Evolutionary conservation across 2,888 invertebrate species (phyloP).

Genomic region (Pseudococcus longispinus): DNA sequence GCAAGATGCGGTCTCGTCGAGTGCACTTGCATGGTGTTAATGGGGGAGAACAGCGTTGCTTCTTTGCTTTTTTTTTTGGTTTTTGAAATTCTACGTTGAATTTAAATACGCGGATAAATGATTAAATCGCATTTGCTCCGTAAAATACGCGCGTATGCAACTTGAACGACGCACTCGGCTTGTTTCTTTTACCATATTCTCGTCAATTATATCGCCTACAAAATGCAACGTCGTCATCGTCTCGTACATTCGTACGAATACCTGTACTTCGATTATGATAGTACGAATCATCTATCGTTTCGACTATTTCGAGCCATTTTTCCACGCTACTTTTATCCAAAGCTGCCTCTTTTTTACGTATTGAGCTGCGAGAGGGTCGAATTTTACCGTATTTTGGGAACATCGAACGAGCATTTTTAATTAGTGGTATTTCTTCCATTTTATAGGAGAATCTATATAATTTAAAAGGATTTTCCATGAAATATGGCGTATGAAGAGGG

Average conservation of each 20-base stretch:
- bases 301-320: no score
- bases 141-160: neutral
- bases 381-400: no score
- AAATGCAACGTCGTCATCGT: neutral
- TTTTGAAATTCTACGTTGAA: neutral
- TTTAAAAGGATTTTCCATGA: no score
- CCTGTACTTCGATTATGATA: neutral
- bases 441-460: no score
- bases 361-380: no score
- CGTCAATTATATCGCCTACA: neutral
- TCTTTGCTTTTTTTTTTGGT: neutral
- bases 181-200: neutral
- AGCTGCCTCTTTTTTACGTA: no score
- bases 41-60: neutral
- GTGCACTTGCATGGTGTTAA: conserved; percentile 13
- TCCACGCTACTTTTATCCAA: no score
- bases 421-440: no score
- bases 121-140: neutral
- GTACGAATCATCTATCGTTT: no score
- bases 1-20: neutral
- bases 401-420: no score
- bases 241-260: neutral
- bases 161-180: neutral
- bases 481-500: no score
- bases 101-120: conserved; percentile 1